Percentiles rank a stretch among this genome's conserved stretches.
phyloP scores from a whole-genome alignment of 2,888 invertebrate genomes.

The Cantharis nigra region DNA sequence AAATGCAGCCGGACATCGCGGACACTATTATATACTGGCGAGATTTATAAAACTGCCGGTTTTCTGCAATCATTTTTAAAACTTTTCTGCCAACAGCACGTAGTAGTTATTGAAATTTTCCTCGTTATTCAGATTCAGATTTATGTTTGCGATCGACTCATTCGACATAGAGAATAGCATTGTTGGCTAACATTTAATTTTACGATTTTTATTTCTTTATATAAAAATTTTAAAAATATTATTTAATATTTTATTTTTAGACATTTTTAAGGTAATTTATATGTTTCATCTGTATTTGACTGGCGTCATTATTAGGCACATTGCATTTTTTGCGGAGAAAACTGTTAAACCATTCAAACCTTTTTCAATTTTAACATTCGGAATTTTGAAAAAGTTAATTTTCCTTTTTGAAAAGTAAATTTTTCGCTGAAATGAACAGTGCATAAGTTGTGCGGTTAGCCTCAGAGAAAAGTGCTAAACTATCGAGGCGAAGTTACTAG shows the following conservation, averaged over 20 bases:
- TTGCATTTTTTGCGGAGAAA: background rate
- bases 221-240: background rate
- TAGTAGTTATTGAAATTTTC: constrained; percentile 48
- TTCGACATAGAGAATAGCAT: constrained; percentile 24
- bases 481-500: no score
- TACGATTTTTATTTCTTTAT: constrained; percentile 20
- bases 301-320: background rate
- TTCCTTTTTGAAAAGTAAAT: no score
- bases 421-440: no score
- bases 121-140: constrained; percentile 45
- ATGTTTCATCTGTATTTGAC: background rate
- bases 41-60: constrained; percentile 44
- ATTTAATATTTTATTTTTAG: constrained; percentile 7
- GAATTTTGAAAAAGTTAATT: background rate
- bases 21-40: constrained; percentile 46
- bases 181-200: constrained; percentile 25
- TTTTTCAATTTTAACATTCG: background rate
- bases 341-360: background rate
- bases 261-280: background rate
- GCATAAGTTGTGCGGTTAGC: no score
- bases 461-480: no score
- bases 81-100: constrained; percentile 49
- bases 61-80: constrained; percentile 42
- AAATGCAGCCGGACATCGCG: constrained; percentile 44
- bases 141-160: constrained; percentile 40